These are phyloP conservation scores for Pseudochaenichthys georgianus DNA, from an alignment of 2,797 vertebrate species.

Conservation along the genomic window DNA sequence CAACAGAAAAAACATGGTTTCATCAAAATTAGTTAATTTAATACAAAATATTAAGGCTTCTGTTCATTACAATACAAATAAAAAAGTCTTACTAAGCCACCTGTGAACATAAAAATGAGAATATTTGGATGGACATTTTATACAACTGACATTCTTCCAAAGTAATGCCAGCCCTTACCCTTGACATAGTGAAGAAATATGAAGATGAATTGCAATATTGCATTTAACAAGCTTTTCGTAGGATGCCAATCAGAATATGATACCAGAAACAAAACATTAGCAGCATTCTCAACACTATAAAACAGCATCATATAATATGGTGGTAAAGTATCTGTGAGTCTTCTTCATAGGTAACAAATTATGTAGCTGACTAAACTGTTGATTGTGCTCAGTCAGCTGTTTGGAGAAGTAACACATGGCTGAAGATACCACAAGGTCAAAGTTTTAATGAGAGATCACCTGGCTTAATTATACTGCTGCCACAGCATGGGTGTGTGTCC, in stretches of 20 bases:
- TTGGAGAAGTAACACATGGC: conserved; percentile 45
- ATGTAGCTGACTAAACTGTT: conserved; percentile 48
- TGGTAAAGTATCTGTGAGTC: background rate
- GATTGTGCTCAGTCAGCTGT: conserved; percentile 36
- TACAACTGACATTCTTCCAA: background rate
- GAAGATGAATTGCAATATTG: conserved; percentile 5
- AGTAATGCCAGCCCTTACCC: background rate
- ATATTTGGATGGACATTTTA: background rate
- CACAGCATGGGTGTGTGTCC: background rate
- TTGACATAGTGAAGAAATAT: background rate
- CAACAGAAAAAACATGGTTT: background rate
- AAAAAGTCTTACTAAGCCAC: background rate
- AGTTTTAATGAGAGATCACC: conserved; percentile 32
- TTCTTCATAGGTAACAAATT: conserved; percentile 45
- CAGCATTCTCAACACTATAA: conserved; percentile 1
- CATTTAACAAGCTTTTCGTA: background rate
- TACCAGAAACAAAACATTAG: conserved; percentile 5
- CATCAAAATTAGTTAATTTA: conserved; percentile 46
- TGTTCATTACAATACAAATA: conserved; percentile 27
- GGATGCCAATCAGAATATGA: background rate
- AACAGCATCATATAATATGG: background rate
- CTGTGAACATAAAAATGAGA: conserved; percentile 9
- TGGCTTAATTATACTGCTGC: background rate
- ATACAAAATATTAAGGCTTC: conserved; percentile 31
- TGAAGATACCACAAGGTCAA: conserved; percentile 35